A percentile compares a stretch with the other conserved stretches of the same genome.
Conservation (phyloP, 2,113 vertebrate genomes). For the Trematocara macrostoma region DNA sequence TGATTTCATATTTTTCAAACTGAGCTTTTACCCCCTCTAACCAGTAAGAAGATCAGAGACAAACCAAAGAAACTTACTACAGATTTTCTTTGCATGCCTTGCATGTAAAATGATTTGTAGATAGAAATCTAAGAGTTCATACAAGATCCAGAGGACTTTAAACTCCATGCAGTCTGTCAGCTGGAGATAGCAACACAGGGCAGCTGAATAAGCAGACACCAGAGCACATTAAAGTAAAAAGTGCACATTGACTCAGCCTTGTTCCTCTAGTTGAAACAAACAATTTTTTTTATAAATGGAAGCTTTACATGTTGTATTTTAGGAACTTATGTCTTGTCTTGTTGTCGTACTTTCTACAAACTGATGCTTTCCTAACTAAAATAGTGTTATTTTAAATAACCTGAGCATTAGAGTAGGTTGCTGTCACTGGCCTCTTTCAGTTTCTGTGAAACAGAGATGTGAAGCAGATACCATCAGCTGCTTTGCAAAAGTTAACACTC, state of each 20-base stretch:
- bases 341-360: background rate
- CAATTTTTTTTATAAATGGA: background rate
- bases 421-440: background rate
- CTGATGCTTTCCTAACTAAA: background rate
- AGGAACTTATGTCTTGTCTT: background rate
- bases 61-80: background rate
- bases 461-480: background rate
- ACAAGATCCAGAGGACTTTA: background rate
- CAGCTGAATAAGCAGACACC: constrained; percentile 19
- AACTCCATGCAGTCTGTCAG: background rate
- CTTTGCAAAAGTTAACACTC: background rate
- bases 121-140: background rate
- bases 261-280: background rate
- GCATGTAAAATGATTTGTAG: background rate
- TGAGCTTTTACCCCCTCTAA: background rate
- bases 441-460: background rate
- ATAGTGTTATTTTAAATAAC: background rate
- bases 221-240: background rate
- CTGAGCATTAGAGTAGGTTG: background rate
- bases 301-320: background rate
- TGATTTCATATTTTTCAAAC: background rate
- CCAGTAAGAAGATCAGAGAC: background rate
- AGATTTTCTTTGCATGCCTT: background rate
- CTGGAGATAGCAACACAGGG: background rate
- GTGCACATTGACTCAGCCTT: background rate